These are phyloP conservation scores for Parthenolecanium corni DNA, from an alignment of 2,888 invertebrate species.

Conservation along the genomic window DNA sequence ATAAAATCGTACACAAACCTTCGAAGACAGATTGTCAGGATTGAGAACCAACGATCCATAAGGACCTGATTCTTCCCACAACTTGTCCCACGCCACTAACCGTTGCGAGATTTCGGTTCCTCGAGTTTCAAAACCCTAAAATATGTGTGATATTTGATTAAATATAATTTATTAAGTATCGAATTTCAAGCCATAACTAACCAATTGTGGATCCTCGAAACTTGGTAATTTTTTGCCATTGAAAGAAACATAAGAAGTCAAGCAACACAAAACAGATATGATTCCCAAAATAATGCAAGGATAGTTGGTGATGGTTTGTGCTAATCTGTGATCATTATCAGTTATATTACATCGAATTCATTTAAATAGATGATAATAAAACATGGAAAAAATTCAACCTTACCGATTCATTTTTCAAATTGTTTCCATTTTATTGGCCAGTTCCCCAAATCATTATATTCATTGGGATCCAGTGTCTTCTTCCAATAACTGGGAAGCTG, in stretches of 20 bases:
- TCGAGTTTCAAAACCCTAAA: slow-evolving; percentile 78
- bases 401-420: too few species aligned
- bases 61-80: slow-evolving; percentile 59
- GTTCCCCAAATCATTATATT: too few species aligned
- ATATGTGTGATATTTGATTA: not conserved
- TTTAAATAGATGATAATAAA: too few species aligned
- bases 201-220: slow-evolving; percentile 23
- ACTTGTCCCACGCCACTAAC: slow-evolving; percentile 72
- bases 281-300: slow-evolving; percentile 5
- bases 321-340: slow-evolving; percentile 1
- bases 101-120: slow-evolving; percentile 74
- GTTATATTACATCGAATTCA: not conserved
- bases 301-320: not conserved
- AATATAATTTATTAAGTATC: too few species aligned
- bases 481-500: too few species aligned
- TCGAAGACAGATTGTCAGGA: slow-evolving; percentile 41
- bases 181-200: not conserved
- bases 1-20: slow-evolving; percentile 9
- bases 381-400: too few species aligned
- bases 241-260: slow-evolving; percentile 3
- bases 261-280: not conserved
- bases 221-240: slow-evolving; percentile 11
- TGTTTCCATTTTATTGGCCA: too few species aligned
- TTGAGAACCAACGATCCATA: slow-evolving; percentile 59
- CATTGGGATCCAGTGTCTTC: too few species aligned